A percentile compares a stretch with the other conserved stretches of the same genome.
Conservation (phyloP, 2,888 invertebrate genomes). For the Brenthis ino region DNA sequence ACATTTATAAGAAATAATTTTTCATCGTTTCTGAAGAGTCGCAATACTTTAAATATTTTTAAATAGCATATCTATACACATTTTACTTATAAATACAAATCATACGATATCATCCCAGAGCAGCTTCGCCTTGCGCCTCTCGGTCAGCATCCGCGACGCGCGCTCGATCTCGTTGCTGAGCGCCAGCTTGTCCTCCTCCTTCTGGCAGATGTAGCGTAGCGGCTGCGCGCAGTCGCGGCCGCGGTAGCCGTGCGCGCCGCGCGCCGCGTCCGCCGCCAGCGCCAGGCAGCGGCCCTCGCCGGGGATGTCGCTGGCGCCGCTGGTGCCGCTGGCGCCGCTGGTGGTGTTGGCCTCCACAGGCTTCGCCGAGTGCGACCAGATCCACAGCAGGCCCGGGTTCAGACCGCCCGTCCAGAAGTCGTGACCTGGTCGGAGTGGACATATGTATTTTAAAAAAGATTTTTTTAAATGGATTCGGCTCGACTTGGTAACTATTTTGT, state of each 20-base stretch:
- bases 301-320: slow-evolving; percentile 55
- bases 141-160: slow-evolving; percentile 57
- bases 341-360: slow-evolving; percentile 83
- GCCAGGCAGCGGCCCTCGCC: slow-evolving; percentile 89
- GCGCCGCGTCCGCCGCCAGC: slow-evolving; percentile 84
- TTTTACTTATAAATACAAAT: neutral
- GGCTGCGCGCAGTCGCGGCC: slow-evolving; percentile 88
- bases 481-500: too few species aligned
- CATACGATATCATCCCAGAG: slow-evolving; percentile 25
- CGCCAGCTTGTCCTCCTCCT: slow-evolving; percentile 79
- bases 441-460: neutral
- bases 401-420: slow-evolving; percentile 93
- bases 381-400: slow-evolving; percentile 93
- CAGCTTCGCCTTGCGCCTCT: slow-evolving; percentile 24
- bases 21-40: too few species aligned
- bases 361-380: slow-evolving; percentile 91
- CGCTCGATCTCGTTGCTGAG: slow-evolving; percentile 84
- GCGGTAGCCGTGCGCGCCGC: slow-evolving; percentile 84
- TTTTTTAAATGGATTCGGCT: too few species aligned
- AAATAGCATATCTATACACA: neutral
- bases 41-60: neutral
- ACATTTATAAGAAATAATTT: too few species aligned
- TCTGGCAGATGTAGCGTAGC: slow-evolving; percentile 88
- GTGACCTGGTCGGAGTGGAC: slow-evolving; percentile 69
- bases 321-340: slow-evolving; percentile 51